Percentiles rank a stretch among this genome's conserved stretches.
Conservation (phyloP, 2,888 invertebrate species). For the Dasypolia templi region DNA sequence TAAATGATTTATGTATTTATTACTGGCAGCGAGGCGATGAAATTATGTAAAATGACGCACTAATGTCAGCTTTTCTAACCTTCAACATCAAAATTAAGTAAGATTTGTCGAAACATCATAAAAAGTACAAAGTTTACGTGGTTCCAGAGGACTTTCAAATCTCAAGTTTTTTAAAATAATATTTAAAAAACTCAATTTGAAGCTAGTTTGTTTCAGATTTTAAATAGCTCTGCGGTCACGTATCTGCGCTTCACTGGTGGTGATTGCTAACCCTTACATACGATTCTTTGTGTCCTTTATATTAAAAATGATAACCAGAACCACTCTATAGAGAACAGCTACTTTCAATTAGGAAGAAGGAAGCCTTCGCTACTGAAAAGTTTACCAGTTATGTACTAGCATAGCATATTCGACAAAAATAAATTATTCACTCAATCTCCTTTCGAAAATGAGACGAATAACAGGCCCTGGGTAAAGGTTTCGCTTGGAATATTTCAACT, state of each 20-base stretch:
- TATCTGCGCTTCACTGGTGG: neutral
- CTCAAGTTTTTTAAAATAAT: neutral
- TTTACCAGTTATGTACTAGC: conserved; percentile 29
- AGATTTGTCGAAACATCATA: neutral
- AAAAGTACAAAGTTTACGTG: neutral
- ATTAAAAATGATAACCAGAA: conserved; percentile 70
- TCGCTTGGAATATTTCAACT: conserved; percentile 25
- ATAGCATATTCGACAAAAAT: conserved; percentile 27
- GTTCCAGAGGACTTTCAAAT: neutral
- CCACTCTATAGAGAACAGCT: conserved; percentile 65
- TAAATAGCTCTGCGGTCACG: too few species aligned
- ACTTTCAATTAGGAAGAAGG: conserved; percentile 59
- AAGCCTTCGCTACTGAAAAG: conserved; percentile 47
- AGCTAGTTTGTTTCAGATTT: neutral
- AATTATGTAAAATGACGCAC: neutral
- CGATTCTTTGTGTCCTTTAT: conserved; percentile 69
- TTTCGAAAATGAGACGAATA: conserved; percentile 24
- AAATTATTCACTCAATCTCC: conserved; percentile 24
- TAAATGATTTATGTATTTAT: too few species aligned
- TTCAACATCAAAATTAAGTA: neutral
- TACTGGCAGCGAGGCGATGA: neutral
- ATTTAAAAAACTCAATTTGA: neutral
- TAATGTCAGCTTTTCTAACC: neutral
- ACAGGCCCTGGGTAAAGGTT: conserved; percentile 9
- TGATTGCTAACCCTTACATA: conserved; percentile 34